phyloP scores from a whole-genome alignment of 2,888 invertebrate genomes.

The Spicauda simplicius region DNA sequence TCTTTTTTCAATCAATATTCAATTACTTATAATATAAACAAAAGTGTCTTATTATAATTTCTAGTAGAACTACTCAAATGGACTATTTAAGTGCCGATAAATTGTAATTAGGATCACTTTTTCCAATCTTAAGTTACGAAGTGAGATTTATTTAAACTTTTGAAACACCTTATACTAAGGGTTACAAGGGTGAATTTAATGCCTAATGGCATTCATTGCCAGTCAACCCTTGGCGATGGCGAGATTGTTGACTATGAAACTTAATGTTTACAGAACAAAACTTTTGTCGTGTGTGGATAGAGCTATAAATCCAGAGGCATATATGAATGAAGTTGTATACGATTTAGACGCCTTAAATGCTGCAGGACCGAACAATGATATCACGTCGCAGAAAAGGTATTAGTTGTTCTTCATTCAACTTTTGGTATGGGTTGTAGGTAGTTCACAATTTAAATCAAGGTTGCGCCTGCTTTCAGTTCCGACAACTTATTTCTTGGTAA shows the following conservation, averaged over 20 bases:
- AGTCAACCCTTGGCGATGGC: too few species aligned
- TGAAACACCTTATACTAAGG: too few species aligned
- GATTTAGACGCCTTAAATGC: slow-evolving; percentile 86
- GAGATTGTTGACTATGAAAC: too few species aligned
- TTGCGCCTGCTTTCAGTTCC: slow-evolving; percentile 48
- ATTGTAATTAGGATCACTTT: not conserved
- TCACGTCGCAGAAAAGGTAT: slow-evolving; percentile 64
- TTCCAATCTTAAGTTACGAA: not conserved
- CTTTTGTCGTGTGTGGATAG: slow-evolving; percentile 88
- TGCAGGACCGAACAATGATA: slow-evolving; percentile 49
- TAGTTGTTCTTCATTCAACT: slow-evolving; percentile 1
- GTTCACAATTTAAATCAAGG: slow-evolving; percentile 13
- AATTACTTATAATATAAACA: too few species aligned
- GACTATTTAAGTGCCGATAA: too few species aligned
- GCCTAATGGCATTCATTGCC: too few species aligned
- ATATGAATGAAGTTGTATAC: slow-evolving; percentile 87
- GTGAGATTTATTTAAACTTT: too few species aligned
- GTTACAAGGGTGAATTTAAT: too few species aligned
- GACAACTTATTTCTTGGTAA: slow-evolving; percentile 70
- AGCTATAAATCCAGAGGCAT: slow-evolving; percentile 85
- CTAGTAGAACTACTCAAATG: too few species aligned
- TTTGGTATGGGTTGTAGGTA: not conserved
- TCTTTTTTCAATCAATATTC: too few species aligned
- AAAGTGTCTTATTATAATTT: too few species aligned
- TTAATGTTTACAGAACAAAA: slow-evolving; percentile 72